Evolutionary conservation across 1,140 invertebrate species (phyloP).

Genomic region (Armadillidium nasatum): DNA sequence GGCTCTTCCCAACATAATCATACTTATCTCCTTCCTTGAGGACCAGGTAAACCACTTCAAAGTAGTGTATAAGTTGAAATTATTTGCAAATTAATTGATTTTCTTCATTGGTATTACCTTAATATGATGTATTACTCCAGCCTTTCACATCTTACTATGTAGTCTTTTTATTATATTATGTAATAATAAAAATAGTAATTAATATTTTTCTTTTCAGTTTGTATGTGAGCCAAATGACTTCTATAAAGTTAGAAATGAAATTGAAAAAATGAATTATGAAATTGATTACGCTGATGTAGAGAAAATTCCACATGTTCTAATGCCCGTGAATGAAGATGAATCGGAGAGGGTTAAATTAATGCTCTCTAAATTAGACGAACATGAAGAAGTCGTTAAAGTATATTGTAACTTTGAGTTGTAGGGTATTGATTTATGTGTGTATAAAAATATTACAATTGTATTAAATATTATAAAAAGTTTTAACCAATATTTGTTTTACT

Average conservation of each 20-base stretch:
- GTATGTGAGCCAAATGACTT: not conserved
- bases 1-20: too few relatives aligned
- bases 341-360: not conserved
- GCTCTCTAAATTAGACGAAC: not conserved
- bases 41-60: too few relatives aligned
- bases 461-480: not conserved
- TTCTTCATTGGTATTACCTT: too few relatives aligned
- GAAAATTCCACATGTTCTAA: not conserved
- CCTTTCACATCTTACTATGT: too few relatives aligned
- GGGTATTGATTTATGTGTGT: not conserved
- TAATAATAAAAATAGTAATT: not conserved
- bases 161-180: too few relatives aligned
- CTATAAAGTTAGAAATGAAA: not conserved
- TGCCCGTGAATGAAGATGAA: not conserved
- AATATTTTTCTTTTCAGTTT: not conserved
- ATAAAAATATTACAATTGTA: not conserved
- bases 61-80: too few relatives aligned
- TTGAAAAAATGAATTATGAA: not conserved
- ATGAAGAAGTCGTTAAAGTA: not conserved
- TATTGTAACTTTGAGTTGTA: not conserved
- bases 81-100: too few relatives aligned
- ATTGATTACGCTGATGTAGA: not conserved
- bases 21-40: too few relatives aligned
- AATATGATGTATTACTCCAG: too few relatives aligned
- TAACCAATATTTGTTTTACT: not conserved